Conservation (phyloP, 2,888 invertebrate genomes). For the Noctua janthina region DNA sequence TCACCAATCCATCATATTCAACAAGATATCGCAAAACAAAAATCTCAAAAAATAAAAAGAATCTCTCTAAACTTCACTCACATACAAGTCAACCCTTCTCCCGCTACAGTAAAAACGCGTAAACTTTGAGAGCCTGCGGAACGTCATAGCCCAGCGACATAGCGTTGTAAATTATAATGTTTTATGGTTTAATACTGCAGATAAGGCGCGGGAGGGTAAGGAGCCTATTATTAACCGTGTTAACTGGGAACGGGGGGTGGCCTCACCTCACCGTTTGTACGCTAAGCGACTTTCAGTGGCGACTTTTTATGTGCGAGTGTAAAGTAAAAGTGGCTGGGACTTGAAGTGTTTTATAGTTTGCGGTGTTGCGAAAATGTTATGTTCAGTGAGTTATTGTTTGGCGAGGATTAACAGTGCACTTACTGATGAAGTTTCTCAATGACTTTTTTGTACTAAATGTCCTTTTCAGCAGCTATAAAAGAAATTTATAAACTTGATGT, state of each 20-base stretch:
- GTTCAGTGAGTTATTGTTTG: constrained; percentile 34
- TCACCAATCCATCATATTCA: background rate
- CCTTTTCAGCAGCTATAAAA: background rate
- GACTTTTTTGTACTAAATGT: background rate
- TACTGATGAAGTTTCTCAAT: constrained; percentile 25
- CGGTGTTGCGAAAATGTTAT: constrained; percentile 41
- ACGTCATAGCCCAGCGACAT: constrained; percentile 86
- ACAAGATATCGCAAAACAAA: background rate
- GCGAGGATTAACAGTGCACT: constrained; percentile 11
- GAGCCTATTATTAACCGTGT: constrained; percentile 89
- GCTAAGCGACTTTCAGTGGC: constrained; percentile 63
- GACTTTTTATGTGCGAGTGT: constrained; percentile 58
- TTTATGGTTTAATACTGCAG: constrained; percentile 90
- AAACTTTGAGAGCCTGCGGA: constrained; percentile 82
- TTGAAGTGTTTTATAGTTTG: constrained; percentile 52
- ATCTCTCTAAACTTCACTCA: background rate
- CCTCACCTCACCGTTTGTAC: constrained; percentile 60
- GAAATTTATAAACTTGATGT: background rate
- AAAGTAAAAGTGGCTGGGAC: constrained; percentile 42
- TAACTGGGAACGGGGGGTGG: constrained; percentile 77
- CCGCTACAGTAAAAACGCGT: constrained; percentile 60
- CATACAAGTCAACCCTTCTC: constrained; percentile 51
- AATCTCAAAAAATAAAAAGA: background rate
- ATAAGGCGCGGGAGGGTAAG: constrained; percentile 87
- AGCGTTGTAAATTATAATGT: constrained; percentile 89